Conservation (phyloP, 2,888 invertebrate genomes). For the Lithodes maja region DNA sequence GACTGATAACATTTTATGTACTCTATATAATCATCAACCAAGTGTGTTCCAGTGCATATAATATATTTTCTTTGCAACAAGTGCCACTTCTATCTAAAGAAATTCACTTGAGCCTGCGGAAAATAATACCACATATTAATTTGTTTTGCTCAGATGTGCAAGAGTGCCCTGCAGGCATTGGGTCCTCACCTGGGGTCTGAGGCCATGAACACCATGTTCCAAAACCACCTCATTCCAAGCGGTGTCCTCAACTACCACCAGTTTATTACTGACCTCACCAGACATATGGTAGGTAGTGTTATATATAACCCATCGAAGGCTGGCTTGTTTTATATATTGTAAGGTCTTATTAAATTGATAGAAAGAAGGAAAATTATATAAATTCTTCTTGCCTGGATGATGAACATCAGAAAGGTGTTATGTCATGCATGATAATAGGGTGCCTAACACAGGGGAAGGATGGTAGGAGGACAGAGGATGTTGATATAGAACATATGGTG, state of each 20-base stretch:
- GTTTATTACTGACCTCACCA: conserved; percentile 62
- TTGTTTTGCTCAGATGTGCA: conserved; percentile 66
- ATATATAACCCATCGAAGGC: too few species aligned
- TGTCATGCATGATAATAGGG: too few species aligned
- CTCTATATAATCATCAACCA: background rate
- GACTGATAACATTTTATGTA: too few species aligned
- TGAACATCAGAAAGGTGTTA: too few species aligned
- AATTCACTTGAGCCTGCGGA: background rate
- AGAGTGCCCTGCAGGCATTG: conserved; percentile 68
- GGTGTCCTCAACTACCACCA: conserved; percentile 62
- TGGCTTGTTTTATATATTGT: too few species aligned
- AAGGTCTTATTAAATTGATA: too few species aligned
- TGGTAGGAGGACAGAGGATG: too few species aligned
- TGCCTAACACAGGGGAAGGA: too few species aligned
- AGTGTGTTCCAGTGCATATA: background rate
- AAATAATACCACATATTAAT: background rate
- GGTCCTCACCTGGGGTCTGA: conserved; percentile 62
- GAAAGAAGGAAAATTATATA: too few species aligned
- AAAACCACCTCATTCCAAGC: conserved; percentile 64
- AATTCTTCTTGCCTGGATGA: too few species aligned
- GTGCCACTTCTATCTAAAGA: background rate
- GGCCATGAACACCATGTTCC: conserved; percentile 62
- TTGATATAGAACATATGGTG: too few species aligned
- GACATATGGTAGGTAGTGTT: conserved; percentile 49
- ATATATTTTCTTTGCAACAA: background rate